Base-by-base conservation (phyloP, 2,113 vertebrate species). In the Petrocephalus microphthalmus region DNA sequence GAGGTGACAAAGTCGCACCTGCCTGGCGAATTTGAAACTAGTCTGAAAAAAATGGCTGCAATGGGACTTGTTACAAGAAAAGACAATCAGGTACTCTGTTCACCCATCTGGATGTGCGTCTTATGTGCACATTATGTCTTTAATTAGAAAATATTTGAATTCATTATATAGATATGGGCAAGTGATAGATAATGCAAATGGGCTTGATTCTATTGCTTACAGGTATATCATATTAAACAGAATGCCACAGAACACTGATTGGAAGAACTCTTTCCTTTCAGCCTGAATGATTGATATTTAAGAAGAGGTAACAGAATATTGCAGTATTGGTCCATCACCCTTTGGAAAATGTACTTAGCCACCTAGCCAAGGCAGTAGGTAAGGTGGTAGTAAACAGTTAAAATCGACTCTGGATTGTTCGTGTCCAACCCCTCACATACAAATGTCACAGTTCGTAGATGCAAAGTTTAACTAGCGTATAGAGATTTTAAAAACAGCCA, bases 1-100 rank as follows among this genome's bases (percentile, higher is more conserved):
- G 88, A 71, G 20, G 42, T 91, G 90, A 92, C 91, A 91, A 94
- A 93, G 89, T 96, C 94, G 56, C 95, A 96, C 93, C 64, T 51
- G 84, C 71, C 89, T 94, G 95, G 81, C 94, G 93, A 95, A 96
- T 96, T 93, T 95, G 89, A 54, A 92, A 92, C 89, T 11, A 84
- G 87, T 90, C 88, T 94, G 95, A 92, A 89, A 94, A 64, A 92
- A 94, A 94, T 91, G 89, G 91, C 86, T 88, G 60, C 88, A 11
- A 56, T 53, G 89, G 91, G 89, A 91, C 88, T 74, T 74, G 83
- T 51, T 85, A 90, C 92, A 88, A 87, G 88, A 13, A 64, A 89
- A 88, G 89, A 89, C 87, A 90, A 89, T 89, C 91, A 92, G 92
- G 91, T 89, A 51, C 87, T 1, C 33, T 54, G 47, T 57, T 42